phyloP scores from a whole-genome alignment of 2,113 vertebrate genomes.

The Nanorana parkeri region DNA sequence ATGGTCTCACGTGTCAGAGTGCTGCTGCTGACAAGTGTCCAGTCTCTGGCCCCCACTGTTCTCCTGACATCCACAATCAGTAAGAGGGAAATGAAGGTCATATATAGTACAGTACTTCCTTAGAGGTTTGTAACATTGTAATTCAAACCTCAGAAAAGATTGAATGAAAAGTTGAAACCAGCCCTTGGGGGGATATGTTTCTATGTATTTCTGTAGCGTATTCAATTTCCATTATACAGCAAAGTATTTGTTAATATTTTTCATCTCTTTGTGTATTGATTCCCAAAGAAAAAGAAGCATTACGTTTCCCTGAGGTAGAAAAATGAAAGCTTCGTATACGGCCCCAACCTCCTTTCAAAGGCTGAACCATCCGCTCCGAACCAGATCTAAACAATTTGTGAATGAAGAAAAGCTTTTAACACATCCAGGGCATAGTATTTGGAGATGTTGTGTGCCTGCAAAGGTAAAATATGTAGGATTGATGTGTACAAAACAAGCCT shows the following conservation, averaged over 20 bases:
- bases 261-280: slow-evolving; percentile 57
- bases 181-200: slow-evolving; percentile 75
- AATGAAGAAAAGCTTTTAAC: slow-evolving; percentile 30
- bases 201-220: slow-evolving; percentile 75
- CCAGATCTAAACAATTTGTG: background rate
- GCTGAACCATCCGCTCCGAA: slow-evolving; percentile 31
- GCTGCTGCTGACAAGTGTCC: slow-evolving; percentile 1
- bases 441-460: background rate
- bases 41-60: slow-evolving; percentile 19
- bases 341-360: accelerated
- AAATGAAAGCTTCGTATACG: slow-evolving; percentile 38
- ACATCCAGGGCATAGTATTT: slow-evolving; percentile 29
- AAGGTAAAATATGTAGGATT: slow-evolving; percentile 1
- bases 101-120: slow-evolving; percentile 78
- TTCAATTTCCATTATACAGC: slow-evolving; percentile 66
- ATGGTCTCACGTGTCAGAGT: background rate
- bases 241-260: slow-evolving; percentile 69
- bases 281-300: slow-evolving; percentile 61
- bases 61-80: slow-evolving; percentile 72
- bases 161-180: slow-evolving; percentile 84
- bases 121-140: slow-evolving; percentile 80
- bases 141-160: slow-evolving; percentile 82
- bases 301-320: slow-evolving; percentile 54
- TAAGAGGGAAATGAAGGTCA: slow-evolving; percentile 79
- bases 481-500: background rate